Conservation (phyloP, 2,888 invertebrate genomes). For the Drosophila neonasuta region DNA sequence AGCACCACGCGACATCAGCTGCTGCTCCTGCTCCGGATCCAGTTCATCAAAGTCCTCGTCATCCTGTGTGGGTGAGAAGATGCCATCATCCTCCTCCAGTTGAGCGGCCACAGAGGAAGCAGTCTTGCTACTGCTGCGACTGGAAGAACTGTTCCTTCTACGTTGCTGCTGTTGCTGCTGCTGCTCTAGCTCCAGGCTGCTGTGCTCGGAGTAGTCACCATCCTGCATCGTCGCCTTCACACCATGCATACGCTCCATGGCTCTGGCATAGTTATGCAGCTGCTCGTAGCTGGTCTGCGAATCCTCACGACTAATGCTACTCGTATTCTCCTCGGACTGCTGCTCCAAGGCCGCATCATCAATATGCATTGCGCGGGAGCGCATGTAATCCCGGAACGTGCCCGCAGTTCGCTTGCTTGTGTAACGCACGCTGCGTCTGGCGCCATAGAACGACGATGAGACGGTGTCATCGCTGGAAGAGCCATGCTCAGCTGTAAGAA, state of each 20-base stretch:
- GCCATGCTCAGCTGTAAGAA: constrained; percentile 70
- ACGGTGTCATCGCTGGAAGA: constrained; percentile 82
- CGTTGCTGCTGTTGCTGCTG: constrained; percentile 53
- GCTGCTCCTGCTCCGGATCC: constrained; percentile 55
- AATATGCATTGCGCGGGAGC: constrained; percentile 80
- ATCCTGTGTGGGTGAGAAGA: constrained; percentile 76
- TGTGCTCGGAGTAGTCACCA: constrained; percentile 80
- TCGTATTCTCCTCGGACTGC: constrained; percentile 79
- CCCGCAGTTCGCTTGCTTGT: constrained; percentile 82
- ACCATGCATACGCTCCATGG: constrained; percentile 85
- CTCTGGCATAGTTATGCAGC: constrained; percentile 83
- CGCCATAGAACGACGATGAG: constrained; percentile 82
- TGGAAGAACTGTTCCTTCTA: constrained; percentile 53
- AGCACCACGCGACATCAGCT: constrained; percentile 55
- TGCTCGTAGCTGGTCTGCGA: constrained; percentile 79
- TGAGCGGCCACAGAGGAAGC: constrained; percentile 46
- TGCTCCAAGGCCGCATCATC: constrained; percentile 79
- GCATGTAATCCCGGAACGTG: constrained; percentile 81
- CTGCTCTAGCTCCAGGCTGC: constrained; percentile 58
- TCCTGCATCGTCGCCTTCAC: constrained; percentile 80
- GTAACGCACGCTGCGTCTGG: constrained; percentile 81
- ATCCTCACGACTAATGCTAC: constrained; percentile 78
- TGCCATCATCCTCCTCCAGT: constrained; percentile 75
- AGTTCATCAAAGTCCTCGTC: constrained; percentile 72
- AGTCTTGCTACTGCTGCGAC: constrained; percentile 67